A percentile compares a stretch with the other conserved stretches of the same genome.
Conservation (phyloP, 2,888 invertebrate genomes). For the Acanthosepion lycidas region DNA sequence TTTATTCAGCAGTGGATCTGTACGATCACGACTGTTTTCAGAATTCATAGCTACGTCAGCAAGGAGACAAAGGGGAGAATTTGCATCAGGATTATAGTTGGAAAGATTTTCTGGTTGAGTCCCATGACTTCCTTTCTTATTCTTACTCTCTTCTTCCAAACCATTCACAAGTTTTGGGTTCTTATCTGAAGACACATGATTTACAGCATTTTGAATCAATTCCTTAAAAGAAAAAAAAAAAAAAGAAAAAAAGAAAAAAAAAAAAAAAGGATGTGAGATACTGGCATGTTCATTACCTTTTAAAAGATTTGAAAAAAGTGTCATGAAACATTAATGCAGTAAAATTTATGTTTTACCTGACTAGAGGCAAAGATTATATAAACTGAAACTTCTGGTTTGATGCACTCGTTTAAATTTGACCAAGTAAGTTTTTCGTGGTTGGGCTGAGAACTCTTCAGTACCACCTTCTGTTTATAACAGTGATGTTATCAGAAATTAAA, state of each 20-base stretch:
- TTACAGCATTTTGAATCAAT: constrained; percentile 66
- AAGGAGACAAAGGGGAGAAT: constrained; percentile 79
- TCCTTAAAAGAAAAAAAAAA: constrained; percentile 54
- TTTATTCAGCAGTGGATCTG: constrained; percentile 60
- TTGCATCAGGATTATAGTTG: constrained; percentile 62
- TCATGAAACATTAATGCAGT: too few relatives aligned
- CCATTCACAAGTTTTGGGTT: constrained; percentile 71
- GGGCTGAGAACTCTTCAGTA: too few relatives aligned
- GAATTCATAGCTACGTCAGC: constrained; percentile 81
- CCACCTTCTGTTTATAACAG: too few relatives aligned
- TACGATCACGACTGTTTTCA: constrained; percentile 62
- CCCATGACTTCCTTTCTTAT: constrained; percentile 55
- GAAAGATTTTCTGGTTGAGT: constrained; percentile 37
- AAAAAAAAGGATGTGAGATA: background rate
- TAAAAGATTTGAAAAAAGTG: too few relatives aligned
- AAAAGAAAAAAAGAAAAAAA: background rate
- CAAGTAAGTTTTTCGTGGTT: too few relatives aligned
- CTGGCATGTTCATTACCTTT: background rate
- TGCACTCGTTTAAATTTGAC: too few relatives aligned
- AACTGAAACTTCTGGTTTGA: too few relatives aligned
- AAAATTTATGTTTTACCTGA: too few relatives aligned
- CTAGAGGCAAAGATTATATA: too few relatives aligned
- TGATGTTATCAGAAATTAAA: too few relatives aligned
- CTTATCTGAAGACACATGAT: constrained; percentile 60
- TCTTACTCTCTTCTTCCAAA: constrained; percentile 63